phyloP scores from a whole-genome alignment of 92 coral and sea anemone genomes.

The Chrysogorgia sp. region DNA sequence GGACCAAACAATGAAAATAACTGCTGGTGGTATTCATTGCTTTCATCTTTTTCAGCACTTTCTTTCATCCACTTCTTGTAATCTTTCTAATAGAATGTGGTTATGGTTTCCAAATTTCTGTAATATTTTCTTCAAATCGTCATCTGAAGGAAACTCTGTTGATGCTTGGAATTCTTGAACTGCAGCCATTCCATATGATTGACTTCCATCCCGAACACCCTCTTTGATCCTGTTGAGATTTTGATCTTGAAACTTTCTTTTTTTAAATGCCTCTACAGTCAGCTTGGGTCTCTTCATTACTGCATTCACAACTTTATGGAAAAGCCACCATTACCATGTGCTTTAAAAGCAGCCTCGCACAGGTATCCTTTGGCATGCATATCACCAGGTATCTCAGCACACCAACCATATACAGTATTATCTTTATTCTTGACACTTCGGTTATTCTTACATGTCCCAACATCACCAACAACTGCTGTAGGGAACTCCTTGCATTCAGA shows the following conservation, averaged over 20 bases:
- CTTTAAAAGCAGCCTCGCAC: conserved; percentile 56
- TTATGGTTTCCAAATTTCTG: conserved; percentile 30
- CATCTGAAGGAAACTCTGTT: background rate
- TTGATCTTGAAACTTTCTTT: conserved; percentile 38
- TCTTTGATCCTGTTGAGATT: conserved; percentile 31
- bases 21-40: conserved; percentile 25
- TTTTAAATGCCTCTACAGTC: conserved; percentile 30
- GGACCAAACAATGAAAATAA: conserved; percentile 32
- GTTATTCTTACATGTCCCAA: conserved; percentile 40
- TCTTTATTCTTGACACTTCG: conserved; percentile 38
- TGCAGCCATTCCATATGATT: conserved; percentile 44
- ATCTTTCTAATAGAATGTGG: conserved; percentile 8
- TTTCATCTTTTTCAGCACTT: conserved; percentile 4
- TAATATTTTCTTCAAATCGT: background rate
- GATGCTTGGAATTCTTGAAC: conserved; percentile 35
- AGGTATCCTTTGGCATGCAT: conserved; percentile 56
- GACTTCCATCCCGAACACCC: conserved; percentile 34
- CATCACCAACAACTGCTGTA: conserved; percentile 36
- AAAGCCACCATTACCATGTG: conserved; percentile 37
- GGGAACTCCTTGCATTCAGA: conserved; percentile 24
- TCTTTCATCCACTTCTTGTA: conserved; percentile 16
- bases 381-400: conserved; percentile 27
- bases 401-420: conserved; percentile 8
- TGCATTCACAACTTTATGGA: conserved; percentile 33
- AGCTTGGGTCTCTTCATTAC: conserved; percentile 50